Percentiles rank a stretch among this genome's conserved stretches.
These are phyloP conservation scores for Clivina fossor DNA, from an alignment of 2,888 invertebrate species.

Conservation along the genomic window DNA sequence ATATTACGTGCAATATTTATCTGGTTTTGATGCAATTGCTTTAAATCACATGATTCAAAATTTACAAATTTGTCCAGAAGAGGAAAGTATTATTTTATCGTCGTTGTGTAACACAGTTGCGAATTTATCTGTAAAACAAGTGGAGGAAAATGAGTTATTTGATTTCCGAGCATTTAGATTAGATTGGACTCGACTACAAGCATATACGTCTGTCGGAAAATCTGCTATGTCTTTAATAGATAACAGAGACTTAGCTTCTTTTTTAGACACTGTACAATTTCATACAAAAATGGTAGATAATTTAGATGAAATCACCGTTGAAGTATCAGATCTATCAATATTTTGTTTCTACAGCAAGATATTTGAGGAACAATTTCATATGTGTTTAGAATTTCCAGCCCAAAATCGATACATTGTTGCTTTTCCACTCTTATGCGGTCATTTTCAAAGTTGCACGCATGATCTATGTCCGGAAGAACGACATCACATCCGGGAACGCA, in stretches of 20 bases:
- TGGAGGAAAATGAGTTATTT: constrained; percentile 93
- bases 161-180: constrained; percentile 93
- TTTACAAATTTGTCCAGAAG: constrained; percentile 84
- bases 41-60: constrained; percentile 83
- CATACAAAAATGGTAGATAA: constrained; percentile 98
- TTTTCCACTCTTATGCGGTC: constrained; percentile 96
- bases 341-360: constrained; percentile 97
- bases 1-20: constrained; percentile 96
- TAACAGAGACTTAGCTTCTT: constrained; percentile 82
- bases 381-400: constrained; percentile 98
- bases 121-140: constrained; percentile 86
- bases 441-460: constrained; percentile 97
- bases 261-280: constrained; percentile 94
- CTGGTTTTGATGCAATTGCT: constrained; percentile 93
- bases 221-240: constrained; percentile 78
- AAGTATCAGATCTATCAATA: constrained; percentile 95
- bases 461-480: constrained; percentile 98
- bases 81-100: constrained; percentile 91
- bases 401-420: constrained; percentile 98
- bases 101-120: constrained; percentile 89
- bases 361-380: constrained; percentile 97
- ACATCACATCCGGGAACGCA: constrained; percentile 93
- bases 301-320: constrained; percentile 93
- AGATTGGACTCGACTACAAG: constrained; percentile 97
- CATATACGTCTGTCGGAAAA: constrained; percentile 85